A percentile compares a stretch with the other conserved stretches of the same genome.
phyloP scores from a whole-genome alignment of 1,140 invertebrate species.

The Brachionus sp. region DNA sequence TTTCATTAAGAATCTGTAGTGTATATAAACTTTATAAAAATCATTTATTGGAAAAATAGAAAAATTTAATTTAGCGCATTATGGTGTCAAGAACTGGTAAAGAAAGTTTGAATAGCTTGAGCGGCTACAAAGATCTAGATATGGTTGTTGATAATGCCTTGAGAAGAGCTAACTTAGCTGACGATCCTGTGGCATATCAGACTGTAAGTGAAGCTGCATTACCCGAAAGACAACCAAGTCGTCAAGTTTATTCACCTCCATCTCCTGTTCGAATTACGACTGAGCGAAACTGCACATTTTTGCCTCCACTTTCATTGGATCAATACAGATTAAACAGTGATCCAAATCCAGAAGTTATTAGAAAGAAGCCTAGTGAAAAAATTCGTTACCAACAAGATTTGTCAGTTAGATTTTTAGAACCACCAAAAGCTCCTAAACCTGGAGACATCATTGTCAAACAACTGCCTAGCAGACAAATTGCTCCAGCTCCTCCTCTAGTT shows the following conservation, averaged over 20 bases:
- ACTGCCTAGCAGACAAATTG: conserved; percentile 10
- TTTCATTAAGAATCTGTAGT: neutral
- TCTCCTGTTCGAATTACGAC: neutral
- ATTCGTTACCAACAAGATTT: conserved; percentile 21
- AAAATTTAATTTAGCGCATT: neutral
- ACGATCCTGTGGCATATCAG: conserved; percentile 22
- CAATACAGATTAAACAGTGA: conserved; percentile 41
- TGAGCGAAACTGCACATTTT: neutral
- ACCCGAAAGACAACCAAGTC: neutral
- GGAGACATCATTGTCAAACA: conserved; percentile 17
- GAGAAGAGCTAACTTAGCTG: neutral
- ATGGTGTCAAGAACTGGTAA: neutral
- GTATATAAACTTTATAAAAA: neutral
- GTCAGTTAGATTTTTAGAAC: conserved; percentile 14
- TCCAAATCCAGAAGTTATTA: conserved; percentile 35
- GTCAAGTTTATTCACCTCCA: neutral
- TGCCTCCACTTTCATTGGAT: conserved; percentile 13
- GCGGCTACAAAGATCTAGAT: neutral
- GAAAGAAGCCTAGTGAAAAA: conserved; percentile 18
- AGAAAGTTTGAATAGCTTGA: neutral
- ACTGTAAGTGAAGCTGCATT: neutral
- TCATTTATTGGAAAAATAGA: neutral
- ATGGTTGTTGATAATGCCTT: neutral
- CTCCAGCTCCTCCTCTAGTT: conserved; percentile 37
- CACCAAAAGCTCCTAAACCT: conserved; percentile 26